Percentiles rank a stretch among this genome's conserved stretches.
Conservation (phyloP, 1,140 invertebrate species). For the Drosophila neocordata region DNA sequence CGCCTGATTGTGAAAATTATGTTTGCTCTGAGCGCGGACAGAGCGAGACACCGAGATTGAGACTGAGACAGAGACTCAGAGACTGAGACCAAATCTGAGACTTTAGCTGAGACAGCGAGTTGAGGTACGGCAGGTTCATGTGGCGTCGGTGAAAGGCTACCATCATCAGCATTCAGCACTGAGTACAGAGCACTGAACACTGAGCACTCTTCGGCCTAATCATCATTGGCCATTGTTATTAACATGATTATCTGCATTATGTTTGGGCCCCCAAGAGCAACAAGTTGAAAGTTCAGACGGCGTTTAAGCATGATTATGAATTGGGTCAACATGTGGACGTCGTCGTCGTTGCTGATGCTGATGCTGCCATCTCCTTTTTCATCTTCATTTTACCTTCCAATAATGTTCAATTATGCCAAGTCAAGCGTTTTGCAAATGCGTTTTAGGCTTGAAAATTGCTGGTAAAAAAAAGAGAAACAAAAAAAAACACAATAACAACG, state of each 20-base stretch:
- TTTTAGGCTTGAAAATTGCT: conserved; percentile 24
- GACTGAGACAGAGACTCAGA: conserved; percentile 13
- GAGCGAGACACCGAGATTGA: conserved; percentile 32
- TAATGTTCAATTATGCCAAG: conserved; percentile 58
- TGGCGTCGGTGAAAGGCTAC: conserved; percentile 74
- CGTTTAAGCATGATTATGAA: conserved; percentile 81
- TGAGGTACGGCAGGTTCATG: conserved; percentile 67
- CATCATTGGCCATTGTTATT: conserved; percentile 81
- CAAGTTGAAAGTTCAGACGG: conserved; percentile 79
- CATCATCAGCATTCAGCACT: conserved; percentile 55
- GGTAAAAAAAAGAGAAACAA: conserved; percentile 1
- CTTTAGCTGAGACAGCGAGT: conserved; percentile 28
- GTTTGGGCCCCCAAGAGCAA: conserved; percentile 56
- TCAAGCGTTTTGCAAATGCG: conserved; percentile 57
- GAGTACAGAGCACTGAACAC: conserved; percentile 27
- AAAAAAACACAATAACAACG: neutral
- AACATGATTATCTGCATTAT: conserved; percentile 81
- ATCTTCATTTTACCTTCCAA: conserved; percentile 18
- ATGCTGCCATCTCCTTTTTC: conserved; percentile 1
- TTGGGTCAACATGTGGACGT: conserved; percentile 73
- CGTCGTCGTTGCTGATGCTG: conserved; percentile 6
- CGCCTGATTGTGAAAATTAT: conserved; percentile 75
- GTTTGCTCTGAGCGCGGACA: conserved; percentile 66
- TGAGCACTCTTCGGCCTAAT: conserved; percentile 58
- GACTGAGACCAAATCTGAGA: conserved; percentile 8